Percentiles rank a stretch among this genome's conserved stretches.
Evolutionary conservation across 2,797 vertebrate genomes (phyloP).

Genomic region (Smutsia gigantea): DNA sequence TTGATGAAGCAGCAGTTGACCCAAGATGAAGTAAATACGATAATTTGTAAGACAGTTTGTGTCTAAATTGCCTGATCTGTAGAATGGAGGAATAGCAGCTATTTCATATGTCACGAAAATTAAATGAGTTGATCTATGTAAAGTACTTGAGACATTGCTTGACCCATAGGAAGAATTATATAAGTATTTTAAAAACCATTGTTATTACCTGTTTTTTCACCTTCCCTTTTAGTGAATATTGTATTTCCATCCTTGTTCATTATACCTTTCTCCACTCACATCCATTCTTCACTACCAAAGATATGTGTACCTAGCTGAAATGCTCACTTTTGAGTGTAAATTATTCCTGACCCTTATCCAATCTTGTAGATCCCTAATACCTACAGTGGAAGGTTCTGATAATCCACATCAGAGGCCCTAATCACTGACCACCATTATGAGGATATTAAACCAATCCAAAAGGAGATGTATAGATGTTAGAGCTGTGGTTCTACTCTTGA

Average conservation of each 20-base stretch:
- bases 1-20: neutral
- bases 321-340: neutral
- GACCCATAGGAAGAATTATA: neutral
- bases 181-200: neutral
- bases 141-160: neutral
- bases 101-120: neutral
- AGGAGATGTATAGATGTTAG: neutral
- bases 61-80: neutral
- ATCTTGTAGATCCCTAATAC: neutral
- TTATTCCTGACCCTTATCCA: neutral
- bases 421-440: neutral
- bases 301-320: neutral
- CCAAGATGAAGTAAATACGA: neutral
- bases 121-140: neutral
- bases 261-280: neutral
- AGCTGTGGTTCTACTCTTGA: neutral
- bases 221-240: neutral
- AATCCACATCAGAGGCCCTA: neutral
- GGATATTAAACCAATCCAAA: neutral
- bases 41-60: too few species aligned
- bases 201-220: neutral
- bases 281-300: neutral
- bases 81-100: neutral
- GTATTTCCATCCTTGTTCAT: neutral
- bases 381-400: neutral